Base-by-base conservation (phyloP, 2,797 vertebrate species). In the Naso thynnoides region DNA sequence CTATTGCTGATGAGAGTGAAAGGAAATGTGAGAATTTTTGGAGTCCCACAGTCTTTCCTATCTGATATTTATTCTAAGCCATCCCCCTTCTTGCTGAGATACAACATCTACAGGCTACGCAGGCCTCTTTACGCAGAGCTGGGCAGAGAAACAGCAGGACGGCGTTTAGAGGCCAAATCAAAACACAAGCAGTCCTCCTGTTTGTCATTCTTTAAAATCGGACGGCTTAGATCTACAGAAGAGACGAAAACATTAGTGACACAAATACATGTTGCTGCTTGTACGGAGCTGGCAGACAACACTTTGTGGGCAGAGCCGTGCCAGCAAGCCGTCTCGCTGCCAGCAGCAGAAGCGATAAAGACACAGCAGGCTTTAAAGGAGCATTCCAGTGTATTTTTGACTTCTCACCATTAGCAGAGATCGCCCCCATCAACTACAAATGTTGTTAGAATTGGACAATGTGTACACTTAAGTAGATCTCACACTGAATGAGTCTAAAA, bases 241-340 rank as follows among this genome's bases (percentile, higher is more conserved):
- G 23, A 64, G 71, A 63, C 27, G 15, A 82, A 88, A 86, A 83
- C 84, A 81, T 68, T 27, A 68, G 85, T 23, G 68, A 58, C 67
- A 80, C 73, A 58, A 63, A 70, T 56, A 19, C 88, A 79, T 82
- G 89, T 78, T 64, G 82, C 72, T 87, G 83, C 91, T 83, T 91
- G 89, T 57, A 23, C 62, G 2, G 5, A 70, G 27, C 68, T 78
- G 83, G 69, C 81, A 70, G 65, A 68, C 71, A 18, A 7, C 64
- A 1, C 27, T 55, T 57, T 66, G 33, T 52, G 53, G 45, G 63
- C 10, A 61, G 68, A 58, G 24, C 24, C 5, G 38, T 76, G 56
- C 49, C 75, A 53, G n/a, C 21, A 6, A 44, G 64, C 33, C n/a
- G 50, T 44, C 23, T 6, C 8, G 8, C 13, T 42, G 52, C 65